phyloP scores from a whole-genome alignment of 2,888 invertebrate genomes.

The Falcaria lacertinaria region DNA sequence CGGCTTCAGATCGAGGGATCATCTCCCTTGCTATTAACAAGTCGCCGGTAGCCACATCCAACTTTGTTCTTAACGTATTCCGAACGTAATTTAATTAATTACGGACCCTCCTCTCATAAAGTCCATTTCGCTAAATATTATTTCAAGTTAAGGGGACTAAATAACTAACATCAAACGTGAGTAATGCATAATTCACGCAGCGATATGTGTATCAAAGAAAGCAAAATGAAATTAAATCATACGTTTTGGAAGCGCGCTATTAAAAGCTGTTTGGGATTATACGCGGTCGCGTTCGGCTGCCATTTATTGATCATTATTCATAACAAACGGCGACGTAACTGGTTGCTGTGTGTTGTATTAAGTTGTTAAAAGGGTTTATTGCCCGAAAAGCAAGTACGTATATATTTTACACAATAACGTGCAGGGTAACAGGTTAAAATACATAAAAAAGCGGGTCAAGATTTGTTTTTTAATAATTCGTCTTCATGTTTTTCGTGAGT shows the following conservation, averaged over 20 bases:
- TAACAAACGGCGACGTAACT: conserved; percentile 56
- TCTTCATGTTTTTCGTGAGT: conserved; percentile 14
- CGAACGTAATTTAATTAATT: conserved; percentile 78
- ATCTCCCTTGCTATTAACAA: conserved; percentile 71
- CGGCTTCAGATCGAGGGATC: conserved; percentile 44
- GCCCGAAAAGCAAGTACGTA: conserved; percentile 30
- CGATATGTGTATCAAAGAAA: conserved; percentile 44
- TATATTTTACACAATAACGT: too few species aligned
- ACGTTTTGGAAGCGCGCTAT: conserved; percentile 32
- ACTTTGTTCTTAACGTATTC: conserved; percentile 73
- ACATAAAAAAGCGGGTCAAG: too few species aligned
- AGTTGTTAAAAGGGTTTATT: conserved; percentile 58
- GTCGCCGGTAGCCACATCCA: conserved; percentile 61
- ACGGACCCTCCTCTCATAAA: conserved; percentile 46
- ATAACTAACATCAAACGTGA: conserved; percentile 62
- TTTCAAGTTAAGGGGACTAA: conserved; percentile 47
- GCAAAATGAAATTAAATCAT: conserved; percentile 37
- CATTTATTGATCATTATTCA: conserved; percentile 71
- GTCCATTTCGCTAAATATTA: conserved; percentile 72
- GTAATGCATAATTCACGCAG: conserved; percentile 33
- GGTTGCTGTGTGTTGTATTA: conserved; percentile 52
- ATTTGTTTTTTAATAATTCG: conserved; percentile 7
- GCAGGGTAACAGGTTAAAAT: too few species aligned
- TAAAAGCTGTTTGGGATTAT: conserved; percentile 37
- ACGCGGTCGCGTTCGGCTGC: conserved; percentile 46